These are phyloP conservation scores for Meteorus cinctellus DNA, from an alignment of 2,888 invertebrate species.

Conservation along the genomic window DNA sequence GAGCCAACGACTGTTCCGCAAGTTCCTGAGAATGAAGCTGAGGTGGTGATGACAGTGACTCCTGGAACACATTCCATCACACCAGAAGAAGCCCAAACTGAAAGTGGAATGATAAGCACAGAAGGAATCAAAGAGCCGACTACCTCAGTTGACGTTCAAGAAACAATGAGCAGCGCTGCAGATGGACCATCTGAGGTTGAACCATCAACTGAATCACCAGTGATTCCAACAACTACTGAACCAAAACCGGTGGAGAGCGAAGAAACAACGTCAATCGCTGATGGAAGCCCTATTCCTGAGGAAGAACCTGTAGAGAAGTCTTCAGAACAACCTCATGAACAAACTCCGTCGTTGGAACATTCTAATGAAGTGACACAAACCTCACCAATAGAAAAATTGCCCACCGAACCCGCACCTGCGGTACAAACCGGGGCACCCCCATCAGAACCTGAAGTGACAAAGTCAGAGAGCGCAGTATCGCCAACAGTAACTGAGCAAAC, in stretches of 20 bases:
- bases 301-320: conserved; percentile 29
- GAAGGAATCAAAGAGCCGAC: conserved; percentile 22
- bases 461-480: conserved; percentile 9
- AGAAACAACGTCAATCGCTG: neutral
- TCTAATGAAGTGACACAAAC: conserved; percentile 20
- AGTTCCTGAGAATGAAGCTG: conserved; percentile 39
- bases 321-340: conserved; percentile 35
- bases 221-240: neutral
- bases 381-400: neutral
- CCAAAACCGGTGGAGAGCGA: conserved; percentile 7
- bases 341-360: conserved; percentile 45
- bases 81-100: conserved; percentile 24
- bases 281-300: conserved; percentile 31
- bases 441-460: conserved; percentile 27
- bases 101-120: conserved; percentile 26
- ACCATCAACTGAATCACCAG: neutral
- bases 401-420: neutral
- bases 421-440: conserved; percentile 34
- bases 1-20: conserved; percentile 9
- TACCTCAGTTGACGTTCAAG: neutral
- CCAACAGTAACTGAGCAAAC: conserved; percentile 41
- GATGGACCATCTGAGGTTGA: neutral
- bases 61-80: conserved; percentile 28
- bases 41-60: conserved; percentile 40
- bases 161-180: conserved; percentile 25